Percentiles rank a stretch among this genome's conserved stretches.
These are phyloP conservation scores for Scleropages formosus DNA, from an alignment of 2,797 vertebrate genomes.

Conservation along the genomic window DNA sequence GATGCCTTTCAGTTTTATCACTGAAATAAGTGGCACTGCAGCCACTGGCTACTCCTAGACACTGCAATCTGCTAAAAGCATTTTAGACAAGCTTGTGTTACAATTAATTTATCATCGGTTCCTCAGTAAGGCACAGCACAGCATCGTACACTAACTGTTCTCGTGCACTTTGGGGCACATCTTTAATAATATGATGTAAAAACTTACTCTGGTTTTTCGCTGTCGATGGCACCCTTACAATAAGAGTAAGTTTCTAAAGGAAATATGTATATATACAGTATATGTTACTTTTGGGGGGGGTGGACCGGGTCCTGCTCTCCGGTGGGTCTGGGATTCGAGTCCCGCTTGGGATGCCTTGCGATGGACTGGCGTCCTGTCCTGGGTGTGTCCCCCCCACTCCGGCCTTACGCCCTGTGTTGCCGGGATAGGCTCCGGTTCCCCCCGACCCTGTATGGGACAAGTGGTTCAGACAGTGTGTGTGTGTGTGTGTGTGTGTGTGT, in stretches of 20 bases:
- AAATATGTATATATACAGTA: conserved; percentile 12
- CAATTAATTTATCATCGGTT: conserved; percentile 29
- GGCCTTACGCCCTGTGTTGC: too few relatives aligned
- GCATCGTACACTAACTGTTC: neutral
- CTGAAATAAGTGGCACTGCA: conserved; percentile 17
- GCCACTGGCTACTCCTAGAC: conserved; percentile 23
- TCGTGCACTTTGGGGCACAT: conserved; percentile 15
- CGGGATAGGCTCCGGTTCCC: too few relatives aligned
- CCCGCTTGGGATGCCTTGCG: too few relatives aligned
- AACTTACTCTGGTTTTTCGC: neutral
- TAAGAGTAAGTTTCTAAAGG: conserved; percentile 6
- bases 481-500: too few relatives aligned
- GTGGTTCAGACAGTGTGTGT: too few relatives aligned
- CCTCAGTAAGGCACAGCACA: conserved; percentile 10
- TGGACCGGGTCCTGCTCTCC: too few relatives aligned
- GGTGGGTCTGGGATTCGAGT: too few relatives aligned
- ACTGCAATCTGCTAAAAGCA: conserved; percentile 9
- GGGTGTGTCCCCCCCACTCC: too few relatives aligned
- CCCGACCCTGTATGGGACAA: too few relatives aligned
- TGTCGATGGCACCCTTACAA: conserved; percentile 14
- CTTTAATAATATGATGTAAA: conserved; percentile 24
- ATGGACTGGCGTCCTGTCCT: too few relatives aligned
- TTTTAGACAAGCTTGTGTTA: conserved; percentile 23
- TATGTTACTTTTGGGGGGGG: too few relatives aligned
- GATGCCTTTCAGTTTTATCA: neutral